Conservation (phyloP, 2,113 vertebrate genomes). For the Siniperca chuatsi region DNA sequence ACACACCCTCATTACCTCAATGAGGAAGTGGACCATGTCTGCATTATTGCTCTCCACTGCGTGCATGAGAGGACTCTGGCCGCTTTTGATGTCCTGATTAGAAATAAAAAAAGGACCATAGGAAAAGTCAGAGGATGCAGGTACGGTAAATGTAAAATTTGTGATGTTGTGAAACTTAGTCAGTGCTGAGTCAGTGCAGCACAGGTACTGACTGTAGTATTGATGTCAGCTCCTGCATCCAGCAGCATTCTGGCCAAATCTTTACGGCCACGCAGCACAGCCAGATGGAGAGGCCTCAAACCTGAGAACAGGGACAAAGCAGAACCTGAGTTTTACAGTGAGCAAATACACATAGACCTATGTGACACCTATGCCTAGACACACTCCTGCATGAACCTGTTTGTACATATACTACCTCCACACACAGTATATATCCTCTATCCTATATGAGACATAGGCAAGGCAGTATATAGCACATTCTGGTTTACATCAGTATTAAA, state of each 20-base stretch:
- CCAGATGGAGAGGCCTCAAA: slow-evolving; percentile 89
- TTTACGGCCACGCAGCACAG: slow-evolving; percentile 81
- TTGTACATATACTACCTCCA: not conserved
- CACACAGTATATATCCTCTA: not conserved
- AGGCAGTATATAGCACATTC: not conserved
- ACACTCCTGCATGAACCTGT: not conserved
- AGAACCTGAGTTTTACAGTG: not conserved
- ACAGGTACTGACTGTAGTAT: slow-evolving; percentile 86
- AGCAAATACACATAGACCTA: not conserved
- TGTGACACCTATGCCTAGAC: not conserved
- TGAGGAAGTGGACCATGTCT: slow-evolving; percentile 89
- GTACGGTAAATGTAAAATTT: slow-evolving; percentile 5
- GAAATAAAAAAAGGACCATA: slow-evolving; percentile 19
- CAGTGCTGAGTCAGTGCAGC: slow-evolving; percentile 36
- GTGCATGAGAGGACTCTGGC: slow-evolving; percentile 89
- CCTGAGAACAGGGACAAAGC: slow-evolving; percentile 76
- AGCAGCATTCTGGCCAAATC: slow-evolving; percentile 84
- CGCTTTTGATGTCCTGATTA: slow-evolving; percentile 91
- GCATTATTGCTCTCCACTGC: slow-evolving; percentile 88
- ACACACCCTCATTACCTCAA: slow-evolving; percentile 83
- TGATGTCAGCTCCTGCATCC: slow-evolving; percentile 87
- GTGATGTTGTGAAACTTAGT: slow-evolving; percentile 34
- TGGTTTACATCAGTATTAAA: not conserved
- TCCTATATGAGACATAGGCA: not conserved
- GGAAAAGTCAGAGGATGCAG: slow-evolving; percentile 42